Evolutionary conservation across 1,140 invertebrate species (phyloP), one percentile per base, ranked within the genome.

Genomic region (Leptonema lineaticorne): DNA sequence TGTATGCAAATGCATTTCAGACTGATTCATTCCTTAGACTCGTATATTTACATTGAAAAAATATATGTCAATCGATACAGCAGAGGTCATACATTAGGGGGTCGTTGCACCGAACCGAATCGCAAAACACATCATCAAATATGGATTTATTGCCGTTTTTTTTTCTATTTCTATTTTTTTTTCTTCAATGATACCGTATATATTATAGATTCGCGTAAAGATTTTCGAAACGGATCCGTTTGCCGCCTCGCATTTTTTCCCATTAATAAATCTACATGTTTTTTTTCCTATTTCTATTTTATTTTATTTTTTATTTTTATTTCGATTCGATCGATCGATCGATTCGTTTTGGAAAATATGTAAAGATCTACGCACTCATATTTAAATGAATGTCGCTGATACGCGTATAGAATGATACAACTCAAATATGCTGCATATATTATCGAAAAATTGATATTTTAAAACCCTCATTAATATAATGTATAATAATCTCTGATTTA

Each of bases 11-110:
- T 64, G 27, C 27, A 64, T 64, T 64, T 45, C 48, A 41, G 53
- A 62, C 67, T 68, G 70, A 71, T 68, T 71, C 70, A 71, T 69
- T 65, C 63, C 37, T 50, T 57, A 56, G 48, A 57, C 48, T 27
- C 48, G 46, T 16, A 45, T 58, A 71, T 71, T 68, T 71, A 46
- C 69, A 70, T 65, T 30, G 28, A 71, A 71, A 70, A 71, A 71
- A 71, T 71, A 68, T 71, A 71, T 71, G 70, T 71, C 70, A 71
- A 71, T 71, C 63, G 67, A 71, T 63, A 67, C 70, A 71, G 62
- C 63, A 62, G 67, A 26, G 41, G 27, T 48, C 11, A 33, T 26
- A 16, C 67, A 71, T 71, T 71, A 68, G 57, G 33, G 63, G 70
- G 70, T 66, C 67, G 63, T 60, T 53, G 70, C 62, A 62, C 29